A percentile compares a stretch with the other conserved stretches of the same genome.
phyloP scores from a whole-genome alignment of 2,888 invertebrate species.

The Willowsia nigromaculata region DNA sequence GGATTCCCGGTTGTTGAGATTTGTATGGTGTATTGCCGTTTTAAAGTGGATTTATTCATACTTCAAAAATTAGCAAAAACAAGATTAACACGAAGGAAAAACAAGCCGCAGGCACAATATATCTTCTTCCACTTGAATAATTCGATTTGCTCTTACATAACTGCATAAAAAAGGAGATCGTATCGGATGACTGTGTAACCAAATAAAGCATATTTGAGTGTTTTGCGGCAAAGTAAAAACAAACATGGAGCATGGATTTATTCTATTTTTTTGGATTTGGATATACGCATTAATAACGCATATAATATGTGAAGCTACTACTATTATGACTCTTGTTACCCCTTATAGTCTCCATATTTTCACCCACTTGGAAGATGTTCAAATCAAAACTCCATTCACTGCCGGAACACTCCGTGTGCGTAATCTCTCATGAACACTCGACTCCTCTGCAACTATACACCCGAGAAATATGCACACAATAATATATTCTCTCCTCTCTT shows the following conservation, averaged over 20 bases:
- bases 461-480: constrained; percentile 13
- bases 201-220: constrained; percentile 46
- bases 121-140: not conserved
- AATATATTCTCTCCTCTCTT: constrained; percentile 7
- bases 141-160: not conserved
- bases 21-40: constrained; percentile 38
- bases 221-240: constrained; percentile 56
- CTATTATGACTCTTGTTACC: constrained; percentile 3
- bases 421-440: constrained; percentile 49
- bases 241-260: constrained; percentile 45
- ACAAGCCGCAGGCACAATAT: constrained; percentile 36
- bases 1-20: constrained; percentile 20
- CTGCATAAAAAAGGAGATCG: constrained; percentile 13
- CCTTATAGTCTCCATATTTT: constrained; percentile 35
- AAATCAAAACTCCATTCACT: constrained; percentile 32
- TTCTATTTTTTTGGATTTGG: not conserved
- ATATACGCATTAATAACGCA: not conserved
- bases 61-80: constrained; percentile 40
- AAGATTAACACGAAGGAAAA: constrained; percentile 27
- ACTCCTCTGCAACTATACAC: not conserved
- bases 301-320: not conserved
- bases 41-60: constrained; percentile 30
- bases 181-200: constrained; percentile 23
- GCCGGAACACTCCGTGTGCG: not conserved
- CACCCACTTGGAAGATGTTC: constrained; percentile 58